Evolutionary conservation across 2,797 vertebrate species (phyloP), one percentile per base, ranked within the genome.

Genomic region (Alauda arvensis): DNA sequence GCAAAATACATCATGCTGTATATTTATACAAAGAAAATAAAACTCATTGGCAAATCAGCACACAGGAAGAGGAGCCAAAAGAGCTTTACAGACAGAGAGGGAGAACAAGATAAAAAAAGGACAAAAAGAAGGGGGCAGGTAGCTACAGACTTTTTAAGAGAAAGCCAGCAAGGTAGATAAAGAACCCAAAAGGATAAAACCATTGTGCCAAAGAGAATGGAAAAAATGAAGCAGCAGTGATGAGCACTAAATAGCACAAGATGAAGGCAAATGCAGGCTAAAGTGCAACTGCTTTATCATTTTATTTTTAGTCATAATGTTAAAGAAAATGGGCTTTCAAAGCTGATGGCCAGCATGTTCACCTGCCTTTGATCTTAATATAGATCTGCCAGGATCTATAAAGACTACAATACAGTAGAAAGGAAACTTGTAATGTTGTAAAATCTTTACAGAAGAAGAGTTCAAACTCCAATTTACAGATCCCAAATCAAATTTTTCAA

Each of bases 241-340:
- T 9, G 29, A 68, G 37, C 28, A 37, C 23, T 10, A 57, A 71
- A 3, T 59, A 48, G 19, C 62, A 65, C 1, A 2, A 61, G 87
- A 82, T 45, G 60, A 88, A 89, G 66, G 52, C 15, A 87, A 88
- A 77, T 1, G 51, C 39, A 84, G 61, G 53, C 55, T 67, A 10
- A 88, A 92, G 88, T 55, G 66, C 43, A 87, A 68, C 26, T 85
- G 56, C 34, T 91, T 79, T 40, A 69, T 26, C 9, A 45, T 56
- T 79, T 87, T 71, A 75, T 89, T 88, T 90, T 92, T 62, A 92
- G 69, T 23, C 52, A n/a, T 9, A 75, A 8, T 88, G 77, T 90
- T 62, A 69, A 69, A 87, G 69, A 57, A 88, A 83, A 86, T 14
- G 37, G 53, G 39, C 28, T 86, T 89, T 82, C 67, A 83, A 83